Evolutionary conservation across 2,797 vertebrate genomes (phyloP).

Genomic region (Trematomus bernacchii): DNA sequence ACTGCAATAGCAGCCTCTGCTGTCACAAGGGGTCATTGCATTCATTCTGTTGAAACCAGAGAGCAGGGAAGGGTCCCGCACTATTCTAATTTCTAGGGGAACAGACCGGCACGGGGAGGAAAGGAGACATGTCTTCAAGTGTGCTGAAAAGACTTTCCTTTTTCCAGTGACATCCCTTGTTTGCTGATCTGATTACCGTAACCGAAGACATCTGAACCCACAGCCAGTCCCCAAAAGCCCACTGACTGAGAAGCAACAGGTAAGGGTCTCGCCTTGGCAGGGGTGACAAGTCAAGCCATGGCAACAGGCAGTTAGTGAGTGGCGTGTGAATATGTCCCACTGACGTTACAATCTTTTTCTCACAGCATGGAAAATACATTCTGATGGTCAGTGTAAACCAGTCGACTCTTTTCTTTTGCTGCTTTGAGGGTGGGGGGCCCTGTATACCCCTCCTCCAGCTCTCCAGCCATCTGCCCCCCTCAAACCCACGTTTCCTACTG

Average conservation of each 20-base stretch:
- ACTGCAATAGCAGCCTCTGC: slow-evolving; percentile 24
- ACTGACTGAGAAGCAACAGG: slow-evolving; percentile 9
- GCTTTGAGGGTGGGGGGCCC: background rate
- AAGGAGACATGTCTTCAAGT: slow-evolving; percentile 26
- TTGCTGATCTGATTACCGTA: slow-evolving; percentile 11
- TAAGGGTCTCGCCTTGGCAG: slow-evolving; percentile 16
- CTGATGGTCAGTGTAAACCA: slow-evolving; percentile 17
- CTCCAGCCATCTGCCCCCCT: background rate
- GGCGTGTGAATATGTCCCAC: slow-evolving; percentile 4
- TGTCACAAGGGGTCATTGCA: background rate
- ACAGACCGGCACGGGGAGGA: slow-evolving; percentile 11
- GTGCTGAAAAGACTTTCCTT: slow-evolving; percentile 14
- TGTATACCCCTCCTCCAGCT: background rate
- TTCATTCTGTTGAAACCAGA: background rate
- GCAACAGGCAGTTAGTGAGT: slow-evolving; percentile 1
- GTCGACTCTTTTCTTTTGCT: background rate
- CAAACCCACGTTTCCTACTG: background rate
- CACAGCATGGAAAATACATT: slow-evolving; percentile 22
- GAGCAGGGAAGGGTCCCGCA: background rate
- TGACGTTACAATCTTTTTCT: background rate
- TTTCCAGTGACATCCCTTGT: slow-evolving; percentile 11
- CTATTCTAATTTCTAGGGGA: background rate
- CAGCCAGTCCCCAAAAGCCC: background rate
- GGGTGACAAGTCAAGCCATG: slow-evolving; percentile 17
- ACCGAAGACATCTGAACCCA: slow-evolving; percentile 18